These are phyloP conservation scores for Pygathrix nemaeus DNA, from an alignment of 2,113 vertebrate species.

Conservation along the genomic window DNA sequence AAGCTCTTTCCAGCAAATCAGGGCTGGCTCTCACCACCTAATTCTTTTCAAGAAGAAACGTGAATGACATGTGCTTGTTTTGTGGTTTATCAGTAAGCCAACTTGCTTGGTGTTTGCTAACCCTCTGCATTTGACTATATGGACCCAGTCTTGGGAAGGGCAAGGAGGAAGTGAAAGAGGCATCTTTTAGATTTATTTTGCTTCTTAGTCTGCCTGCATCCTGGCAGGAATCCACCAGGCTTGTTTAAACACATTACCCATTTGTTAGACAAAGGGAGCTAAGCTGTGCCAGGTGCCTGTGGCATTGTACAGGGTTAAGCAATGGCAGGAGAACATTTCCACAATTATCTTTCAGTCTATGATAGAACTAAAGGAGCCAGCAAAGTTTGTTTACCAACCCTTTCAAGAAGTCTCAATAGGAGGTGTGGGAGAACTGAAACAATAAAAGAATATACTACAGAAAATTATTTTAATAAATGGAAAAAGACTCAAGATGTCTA, in stretches of 20 bases:
- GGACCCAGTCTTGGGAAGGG: background rate
- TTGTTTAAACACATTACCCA: constrained; percentile 72
- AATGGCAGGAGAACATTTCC: constrained; percentile 61
- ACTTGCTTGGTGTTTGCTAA: background rate
- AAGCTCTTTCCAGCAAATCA: background rate
- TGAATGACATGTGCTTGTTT: constrained; percentile 35
- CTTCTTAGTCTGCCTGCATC: constrained; percentile 30
- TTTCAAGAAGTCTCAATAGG: constrained; percentile 74
- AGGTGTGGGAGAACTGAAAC: constrained; percentile 22
- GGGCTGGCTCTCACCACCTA: background rate
- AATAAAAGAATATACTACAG: constrained; percentile 48
- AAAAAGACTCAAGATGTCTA: background rate
- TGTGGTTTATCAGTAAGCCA: constrained; percentile 32
- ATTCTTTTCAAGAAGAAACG: constrained; percentile 55
- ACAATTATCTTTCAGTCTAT: constrained; percentile 62
- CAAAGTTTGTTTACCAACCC: constrained; percentile 61
- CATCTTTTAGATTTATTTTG: constrained; percentile 24
- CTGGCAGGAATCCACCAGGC: constrained; percentile 48
- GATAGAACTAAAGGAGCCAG: constrained; percentile 53
- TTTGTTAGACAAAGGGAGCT: constrained; percentile 74
- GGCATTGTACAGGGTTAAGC: constrained; percentile 57
- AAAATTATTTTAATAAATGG: constrained; percentile 71
- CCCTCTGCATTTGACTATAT: background rate
- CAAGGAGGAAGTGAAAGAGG: background rate
- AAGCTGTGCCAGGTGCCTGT: background rate